These are phyloP conservation scores for Boulengeromyrus knoepffleri DNA, from an alignment of 2,113 vertebrate species.

Conservation along the genomic window DNA sequence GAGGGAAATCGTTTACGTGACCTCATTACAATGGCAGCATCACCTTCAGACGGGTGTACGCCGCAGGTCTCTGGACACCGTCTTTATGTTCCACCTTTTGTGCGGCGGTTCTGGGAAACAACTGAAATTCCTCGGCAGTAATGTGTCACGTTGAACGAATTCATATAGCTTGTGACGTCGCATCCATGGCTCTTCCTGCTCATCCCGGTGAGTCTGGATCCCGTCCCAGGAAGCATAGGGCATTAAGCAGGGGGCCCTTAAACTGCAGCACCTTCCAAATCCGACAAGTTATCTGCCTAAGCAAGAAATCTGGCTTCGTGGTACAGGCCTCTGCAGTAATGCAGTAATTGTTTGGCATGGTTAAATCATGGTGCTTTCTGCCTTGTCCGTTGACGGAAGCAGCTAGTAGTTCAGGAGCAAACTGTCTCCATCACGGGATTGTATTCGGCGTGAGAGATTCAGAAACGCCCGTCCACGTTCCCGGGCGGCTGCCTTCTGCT, in stretches of 20 bases:
- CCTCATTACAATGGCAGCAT: conserved; percentile 26
- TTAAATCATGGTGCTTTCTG: not conserved
- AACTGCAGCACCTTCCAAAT: not conserved
- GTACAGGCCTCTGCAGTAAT: not conserved
- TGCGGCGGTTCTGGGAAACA: not conserved
- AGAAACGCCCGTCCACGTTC: not conserved
- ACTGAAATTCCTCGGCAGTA: not conserved
- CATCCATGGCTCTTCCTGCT: not conserved
- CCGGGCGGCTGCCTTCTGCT: not conserved
- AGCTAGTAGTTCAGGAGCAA: not conserved
- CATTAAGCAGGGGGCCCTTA: not conserved
- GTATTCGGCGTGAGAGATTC: not conserved
- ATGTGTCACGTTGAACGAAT: not conserved
- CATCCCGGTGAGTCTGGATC: not conserved
- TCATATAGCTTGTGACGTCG: not conserved
- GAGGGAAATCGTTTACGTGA: conserved; percentile 19
- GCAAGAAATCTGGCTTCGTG: not conserved
- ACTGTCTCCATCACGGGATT: not conserved
- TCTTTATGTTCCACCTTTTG: not conserved
- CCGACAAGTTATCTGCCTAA: not conserved
- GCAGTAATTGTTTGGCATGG: not conserved
- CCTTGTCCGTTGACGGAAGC: not conserved
- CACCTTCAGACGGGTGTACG: not conserved
- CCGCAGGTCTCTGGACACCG: not conserved
- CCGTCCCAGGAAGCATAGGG: not conserved